Percentiles rank a stretch among this genome's conserved stretches.
Evolutionary conservation across 2,888 invertebrate species (phyloP).

Genomic region (Onchidella celtica): DNA sequence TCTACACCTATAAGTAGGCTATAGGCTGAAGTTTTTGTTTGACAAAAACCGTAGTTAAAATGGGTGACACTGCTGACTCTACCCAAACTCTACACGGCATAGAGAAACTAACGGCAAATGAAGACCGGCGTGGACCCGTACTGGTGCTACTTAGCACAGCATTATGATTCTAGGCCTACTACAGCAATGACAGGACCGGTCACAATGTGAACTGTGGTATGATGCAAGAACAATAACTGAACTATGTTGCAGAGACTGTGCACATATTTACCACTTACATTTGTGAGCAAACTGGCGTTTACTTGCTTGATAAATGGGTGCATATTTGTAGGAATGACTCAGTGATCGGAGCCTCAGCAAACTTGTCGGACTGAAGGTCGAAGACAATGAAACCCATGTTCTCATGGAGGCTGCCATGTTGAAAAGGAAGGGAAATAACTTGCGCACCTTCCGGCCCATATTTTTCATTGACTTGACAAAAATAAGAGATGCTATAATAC

Average conservation of each 20-base stretch:
- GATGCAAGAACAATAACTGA: no score
- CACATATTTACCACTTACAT: neutral
- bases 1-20: no score
- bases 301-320: constrained; percentile 37
- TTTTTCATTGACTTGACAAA: neutral
- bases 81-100: no score
- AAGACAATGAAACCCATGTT: constrained; percentile 55
- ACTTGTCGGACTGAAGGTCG: constrained; percentile 42
- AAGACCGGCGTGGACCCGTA: no score
- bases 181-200: no score
- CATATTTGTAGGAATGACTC: neutral
- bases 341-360: constrained; percentile 21
- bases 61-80: no score
- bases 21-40: no score
- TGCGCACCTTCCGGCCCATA: neutral
- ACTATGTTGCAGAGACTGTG: neutral
- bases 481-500: neutral
- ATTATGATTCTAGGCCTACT: no score
- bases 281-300: neutral
- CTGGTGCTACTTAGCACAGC: no score
- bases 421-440: neutral
- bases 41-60: no score
- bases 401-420: constrained; percentile 70
- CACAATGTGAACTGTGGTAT: no score
- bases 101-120: no score